A percentile compares a stretch with the other conserved stretches of the same genome.
phyloP scores from a whole-genome alignment of 2,797 vertebrate genomes.

The Typhlichthys subterraneus region DNA sequence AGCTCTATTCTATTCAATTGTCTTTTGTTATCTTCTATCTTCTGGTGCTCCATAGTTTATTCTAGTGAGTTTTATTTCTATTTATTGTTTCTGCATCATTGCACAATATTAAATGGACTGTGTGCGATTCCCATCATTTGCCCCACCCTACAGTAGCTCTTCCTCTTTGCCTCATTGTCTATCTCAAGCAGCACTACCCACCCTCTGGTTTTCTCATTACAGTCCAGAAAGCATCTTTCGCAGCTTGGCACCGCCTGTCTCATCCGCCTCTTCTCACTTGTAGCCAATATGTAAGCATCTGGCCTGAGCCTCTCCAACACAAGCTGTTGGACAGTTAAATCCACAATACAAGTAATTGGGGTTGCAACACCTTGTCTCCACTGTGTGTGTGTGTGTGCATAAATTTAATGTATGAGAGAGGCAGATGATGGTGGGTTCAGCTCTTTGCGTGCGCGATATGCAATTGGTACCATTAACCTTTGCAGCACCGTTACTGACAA shows the following conservation, averaged over 20 bases:
- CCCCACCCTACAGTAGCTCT: not conserved
- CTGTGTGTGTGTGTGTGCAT: not conserved
- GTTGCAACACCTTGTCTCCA: constrained; percentile 32
- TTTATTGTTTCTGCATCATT: constrained; percentile 25
- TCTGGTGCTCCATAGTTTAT: constrained; percentile 52
- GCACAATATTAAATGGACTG: constrained; percentile 19
- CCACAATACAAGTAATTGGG: constrained; percentile 49
- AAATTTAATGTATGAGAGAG: not conserved
- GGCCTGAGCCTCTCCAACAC: constrained; percentile 34
- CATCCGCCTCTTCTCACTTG: constrained; percentile 40
- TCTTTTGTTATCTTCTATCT: not conserved
- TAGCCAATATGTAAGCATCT: constrained; percentile 63
- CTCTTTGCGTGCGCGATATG: not conserved
- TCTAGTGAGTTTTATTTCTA: constrained; percentile 37
- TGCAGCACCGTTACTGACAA: not conserved
- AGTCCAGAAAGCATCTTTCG: not conserved
- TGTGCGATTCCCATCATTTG: constrained; percentile 9
- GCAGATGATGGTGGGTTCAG: not conserved
- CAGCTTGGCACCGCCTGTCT: constrained; percentile 41
- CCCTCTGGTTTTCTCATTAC: constrained; percentile 57
- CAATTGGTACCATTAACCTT: not conserved
- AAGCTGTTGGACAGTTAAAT: constrained; percentile 47
- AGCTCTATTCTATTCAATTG: constrained; percentile 15
- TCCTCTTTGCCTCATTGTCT: not conserved
- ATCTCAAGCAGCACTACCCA: constrained; percentile 25